Conservation (phyloP, 2,113 vertebrate genomes). For the Sprattus sprattus region DNA sequence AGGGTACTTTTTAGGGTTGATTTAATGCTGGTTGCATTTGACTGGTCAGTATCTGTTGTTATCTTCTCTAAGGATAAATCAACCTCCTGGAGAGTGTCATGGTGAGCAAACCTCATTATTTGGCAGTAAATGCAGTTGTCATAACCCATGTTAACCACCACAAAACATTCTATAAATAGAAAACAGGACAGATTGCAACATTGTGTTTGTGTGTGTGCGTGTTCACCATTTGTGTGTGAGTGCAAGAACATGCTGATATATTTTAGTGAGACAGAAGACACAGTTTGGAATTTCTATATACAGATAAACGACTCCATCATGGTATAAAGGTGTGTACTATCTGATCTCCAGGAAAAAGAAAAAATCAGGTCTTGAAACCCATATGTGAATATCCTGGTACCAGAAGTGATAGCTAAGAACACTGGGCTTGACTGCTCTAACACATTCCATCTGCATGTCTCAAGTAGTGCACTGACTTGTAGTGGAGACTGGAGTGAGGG, state of each 20-base stretch:
- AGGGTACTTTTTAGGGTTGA: neutral
- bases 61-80: neutral
- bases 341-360: neutral
- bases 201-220: slow-evolving; percentile 26
- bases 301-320: neutral
- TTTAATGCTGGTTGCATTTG: slow-evolving; percentile 1
- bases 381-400: neutral
- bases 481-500: neutral
- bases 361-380: neutral
- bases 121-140: no score
- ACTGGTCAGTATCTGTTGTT: neutral
- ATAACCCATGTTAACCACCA: no score
- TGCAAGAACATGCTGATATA: neutral
- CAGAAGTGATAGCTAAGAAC: slow-evolving; percentile 3
- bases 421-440: neutral
- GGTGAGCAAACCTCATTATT: neutral
- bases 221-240: neutral
- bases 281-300: neutral
- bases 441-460: neutral
- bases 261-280: neutral
- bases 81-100: neutral
- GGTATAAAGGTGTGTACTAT: neutral
- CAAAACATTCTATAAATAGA: no score
- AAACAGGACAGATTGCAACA: no score
- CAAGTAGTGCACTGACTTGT: neutral